Conservation (phyloP, 2,113 vertebrate genomes). For the Telmatochromis sp. region DNA sequence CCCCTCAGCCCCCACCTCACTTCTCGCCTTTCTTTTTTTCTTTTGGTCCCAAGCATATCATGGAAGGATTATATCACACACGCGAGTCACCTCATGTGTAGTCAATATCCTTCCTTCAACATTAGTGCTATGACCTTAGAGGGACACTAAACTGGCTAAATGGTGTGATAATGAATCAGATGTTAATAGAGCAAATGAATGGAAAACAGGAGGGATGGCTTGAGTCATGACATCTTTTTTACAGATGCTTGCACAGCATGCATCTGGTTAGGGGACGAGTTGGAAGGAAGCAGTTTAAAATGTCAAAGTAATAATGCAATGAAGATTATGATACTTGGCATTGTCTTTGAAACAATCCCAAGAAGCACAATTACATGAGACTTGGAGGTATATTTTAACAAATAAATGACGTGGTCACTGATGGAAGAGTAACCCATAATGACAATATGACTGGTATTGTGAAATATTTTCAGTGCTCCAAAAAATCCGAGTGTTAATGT, state of each 20-base stretch:
- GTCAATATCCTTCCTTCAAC: constrained; percentile 15
- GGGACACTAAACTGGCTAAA: constrained; percentile 41
- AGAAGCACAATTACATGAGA: not conserved
- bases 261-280: not conserved
- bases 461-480: constrained; percentile 16
- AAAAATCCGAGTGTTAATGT: constrained; percentile 22
- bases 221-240: constrained; percentile 2
- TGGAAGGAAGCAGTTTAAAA: constrained; percentile 10
- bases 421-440: not conserved
- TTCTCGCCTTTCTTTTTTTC: constrained; percentile 20
- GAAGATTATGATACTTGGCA: not conserved
- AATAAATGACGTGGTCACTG: not conserved
- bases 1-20: constrained; percentile 20
- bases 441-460: not conserved
- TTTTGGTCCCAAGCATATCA: constrained; percentile 25
- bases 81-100: constrained; percentile 11
- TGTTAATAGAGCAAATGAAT: constrained; percentile 32
- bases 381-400: not conserved
- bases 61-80: constrained; percentile 30
- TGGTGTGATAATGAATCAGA: constrained; percentile 38
- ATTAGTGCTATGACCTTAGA: constrained; percentile 42
- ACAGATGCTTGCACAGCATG: constrained; percentile 12
- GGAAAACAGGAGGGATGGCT: not conserved
- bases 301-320: constrained; percentile 15
- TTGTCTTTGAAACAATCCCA: not conserved